Percentiles rank a stretch among this genome's conserved stretches.
These are phyloP conservation scores for Pocillopora damicornis DNA, from an alignment of 64 coral and sea anemone genomes.

Conservation along the genomic window DNA sequence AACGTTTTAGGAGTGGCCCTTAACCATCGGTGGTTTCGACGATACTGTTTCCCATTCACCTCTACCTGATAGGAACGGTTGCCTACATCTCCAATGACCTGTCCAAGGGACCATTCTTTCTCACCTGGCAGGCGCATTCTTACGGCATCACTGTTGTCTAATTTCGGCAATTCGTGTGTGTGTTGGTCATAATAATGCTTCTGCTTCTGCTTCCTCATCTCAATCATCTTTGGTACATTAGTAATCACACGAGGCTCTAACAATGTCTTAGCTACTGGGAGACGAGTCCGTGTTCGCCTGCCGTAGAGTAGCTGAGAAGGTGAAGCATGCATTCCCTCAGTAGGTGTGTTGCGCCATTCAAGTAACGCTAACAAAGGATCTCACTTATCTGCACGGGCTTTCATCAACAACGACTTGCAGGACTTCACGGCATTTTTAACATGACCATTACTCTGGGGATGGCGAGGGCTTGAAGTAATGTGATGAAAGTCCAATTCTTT, in stretches of 20 bases:
- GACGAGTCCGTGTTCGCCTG: neutral
- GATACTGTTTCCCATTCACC: constrained; percentile 19
- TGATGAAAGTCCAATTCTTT: constrained; percentile 11
- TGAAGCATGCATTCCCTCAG: neutral
- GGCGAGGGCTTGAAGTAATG: neutral
- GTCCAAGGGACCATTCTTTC: constrained; percentile 7
- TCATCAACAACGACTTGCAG: neutral
- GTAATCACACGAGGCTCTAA: neutral
- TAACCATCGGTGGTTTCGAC: neutral
- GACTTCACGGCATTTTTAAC: neutral
- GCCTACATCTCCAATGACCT: neutral
- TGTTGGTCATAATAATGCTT: neutral
- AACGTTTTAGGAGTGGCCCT: neutral
- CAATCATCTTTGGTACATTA: neutral
- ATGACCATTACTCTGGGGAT: neutral
- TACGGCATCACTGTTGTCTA: neutral
- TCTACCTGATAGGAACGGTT: constrained; percentile 1
- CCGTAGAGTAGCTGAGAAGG: constrained; percentile 8
- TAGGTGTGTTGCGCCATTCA: constrained; percentile 20
- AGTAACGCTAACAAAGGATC: constrained; percentile 12
- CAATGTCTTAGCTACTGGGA: constrained; percentile 6
- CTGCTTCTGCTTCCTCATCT: constrained; percentile 14
- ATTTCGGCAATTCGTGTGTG: constrained; percentile 10
- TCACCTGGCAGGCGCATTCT: neutral
- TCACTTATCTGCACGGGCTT: constrained; percentile 2